Percentiles rank a stretch among this genome's conserved stretches.
Evolutionary conservation across 1,140 invertebrate species (phyloP).

Genomic region (Achatina immaculata): DNA sequence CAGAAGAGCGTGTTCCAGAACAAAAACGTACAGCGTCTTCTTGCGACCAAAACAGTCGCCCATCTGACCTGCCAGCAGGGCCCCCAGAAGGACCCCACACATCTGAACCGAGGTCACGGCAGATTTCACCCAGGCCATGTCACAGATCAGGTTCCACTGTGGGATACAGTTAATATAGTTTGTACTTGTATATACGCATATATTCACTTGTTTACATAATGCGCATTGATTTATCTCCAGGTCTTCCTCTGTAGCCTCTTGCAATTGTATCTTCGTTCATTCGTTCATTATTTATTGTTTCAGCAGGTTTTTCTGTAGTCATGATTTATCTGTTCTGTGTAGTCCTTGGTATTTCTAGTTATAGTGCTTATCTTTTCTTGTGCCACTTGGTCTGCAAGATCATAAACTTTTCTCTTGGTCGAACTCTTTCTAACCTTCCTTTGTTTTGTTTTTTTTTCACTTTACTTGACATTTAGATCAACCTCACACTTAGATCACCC

Average conservation of each 20-base stretch:
- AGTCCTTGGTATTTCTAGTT: no score
- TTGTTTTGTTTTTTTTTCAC: no score
- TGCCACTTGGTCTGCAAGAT: no score
- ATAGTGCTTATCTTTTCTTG: no score
- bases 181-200: not conserved
- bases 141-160: constrained; percentile 55
- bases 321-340: no score
- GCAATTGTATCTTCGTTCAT: no score
- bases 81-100: constrained; percentile 51
- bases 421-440: no score
- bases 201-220: not conserved
- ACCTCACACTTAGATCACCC: no score
- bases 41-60: constrained; percentile 49
- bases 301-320: no score
- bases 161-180: constrained; percentile 17
- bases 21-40: constrained; percentile 40
- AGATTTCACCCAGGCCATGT: constrained; percentile 37
- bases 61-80: constrained; percentile 47
- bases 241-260: not conserved
- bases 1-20: constrained; percentile 30
- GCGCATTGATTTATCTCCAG: not conserved
- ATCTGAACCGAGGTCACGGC: constrained; percentile 52
- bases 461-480: no score
- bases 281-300: not conserved
- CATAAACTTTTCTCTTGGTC: no score